Percentiles rank a stretch among this genome's conserved stretches.
Evolutionary conservation across 2,113 vertebrate species (phyloP).

Genomic region (Rhombomys opimus): DNA sequence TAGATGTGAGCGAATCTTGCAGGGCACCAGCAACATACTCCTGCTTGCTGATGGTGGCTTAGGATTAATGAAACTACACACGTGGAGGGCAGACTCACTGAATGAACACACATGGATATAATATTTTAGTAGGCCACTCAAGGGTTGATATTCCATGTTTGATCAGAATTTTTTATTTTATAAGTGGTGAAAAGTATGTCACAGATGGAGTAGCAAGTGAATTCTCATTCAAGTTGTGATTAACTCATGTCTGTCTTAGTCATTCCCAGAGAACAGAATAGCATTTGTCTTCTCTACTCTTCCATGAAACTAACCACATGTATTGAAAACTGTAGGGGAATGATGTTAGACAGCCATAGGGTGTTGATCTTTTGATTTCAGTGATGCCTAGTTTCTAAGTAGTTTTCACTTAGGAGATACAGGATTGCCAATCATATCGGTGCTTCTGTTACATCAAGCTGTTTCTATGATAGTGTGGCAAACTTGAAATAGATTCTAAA

Average conservation of each 20-base stretch:
- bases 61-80: neutral
- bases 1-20: neutral
- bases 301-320: neutral
- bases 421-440: neutral
- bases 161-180: neutral
- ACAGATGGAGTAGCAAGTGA: neutral
- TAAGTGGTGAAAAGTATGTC: neutral
- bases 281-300: neutral
- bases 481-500: neutral
- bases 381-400: neutral
- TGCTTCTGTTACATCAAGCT: neutral
- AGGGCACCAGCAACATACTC: neutral
- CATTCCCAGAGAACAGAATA: slow-evolving; percentile 21
- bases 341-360: neutral
- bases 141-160: neutral
- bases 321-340: neutral
- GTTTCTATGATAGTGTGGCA: neutral
- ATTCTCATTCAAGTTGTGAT: slow-evolving; percentile 45
- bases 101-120: neutral
- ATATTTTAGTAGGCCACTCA: neutral
- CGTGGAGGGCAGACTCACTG: neutral
- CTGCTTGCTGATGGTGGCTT: neutral
- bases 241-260: neutral
- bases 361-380: slow-evolving; percentile 6
- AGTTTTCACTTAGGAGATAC: neutral